Percentiles rank a stretch among this genome's conserved stretches.
These are phyloP conservation scores for Scrobipalpa atriplicella DNA, from an alignment of 2,888 invertebrate species.

Conservation along the genomic window DNA sequence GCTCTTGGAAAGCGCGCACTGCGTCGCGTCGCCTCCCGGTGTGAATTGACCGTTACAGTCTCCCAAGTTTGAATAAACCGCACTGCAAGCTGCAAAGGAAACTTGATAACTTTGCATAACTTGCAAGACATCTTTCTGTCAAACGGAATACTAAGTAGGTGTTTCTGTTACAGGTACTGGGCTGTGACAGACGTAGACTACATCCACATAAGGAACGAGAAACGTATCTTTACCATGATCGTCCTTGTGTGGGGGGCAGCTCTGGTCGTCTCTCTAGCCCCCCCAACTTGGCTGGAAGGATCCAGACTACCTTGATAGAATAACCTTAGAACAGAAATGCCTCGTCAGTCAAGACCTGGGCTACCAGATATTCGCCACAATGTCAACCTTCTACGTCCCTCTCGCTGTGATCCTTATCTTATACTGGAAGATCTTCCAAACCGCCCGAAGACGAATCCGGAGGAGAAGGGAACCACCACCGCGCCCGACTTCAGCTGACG, in stretches of 20 bases:
- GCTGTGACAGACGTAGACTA: conserved; percentile 99
- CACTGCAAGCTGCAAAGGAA: background rate
- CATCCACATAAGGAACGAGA: conserved; percentile 94
- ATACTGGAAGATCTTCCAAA: conserved; percentile 98
- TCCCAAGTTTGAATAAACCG: conserved; percentile 16
- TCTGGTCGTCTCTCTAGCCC: conserved; percentile 96
- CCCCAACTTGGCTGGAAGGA: conserved; percentile 98
- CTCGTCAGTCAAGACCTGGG: conserved; percentile 96
- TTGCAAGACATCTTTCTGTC: background rate
- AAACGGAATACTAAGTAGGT: background rate
- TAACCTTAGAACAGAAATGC: conserved; percentile 92
- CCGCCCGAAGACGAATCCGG: conserved; percentile 88
- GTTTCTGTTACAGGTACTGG: conserved; percentile 90
- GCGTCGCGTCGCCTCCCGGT: too few species aligned
- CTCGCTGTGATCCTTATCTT: conserved; percentile 96
- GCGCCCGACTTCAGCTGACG: conserved; percentile 73
- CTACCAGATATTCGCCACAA: conserved; percentile 98
- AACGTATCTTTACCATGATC: conserved; percentile 94
- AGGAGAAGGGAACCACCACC: conserved; percentile 78
- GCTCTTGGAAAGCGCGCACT: too few species aligned
- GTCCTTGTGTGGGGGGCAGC: conserved; percentile 96
- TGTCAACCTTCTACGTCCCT: conserved; percentile 98
- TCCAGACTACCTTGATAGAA: conserved; percentile 92
- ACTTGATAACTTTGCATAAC: conserved; percentile 11
- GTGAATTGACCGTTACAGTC: too few species aligned